phyloP scores from a whole-genome alignment of 2,113 vertebrate genomes.

The Chinchilla lanigera region DNA sequence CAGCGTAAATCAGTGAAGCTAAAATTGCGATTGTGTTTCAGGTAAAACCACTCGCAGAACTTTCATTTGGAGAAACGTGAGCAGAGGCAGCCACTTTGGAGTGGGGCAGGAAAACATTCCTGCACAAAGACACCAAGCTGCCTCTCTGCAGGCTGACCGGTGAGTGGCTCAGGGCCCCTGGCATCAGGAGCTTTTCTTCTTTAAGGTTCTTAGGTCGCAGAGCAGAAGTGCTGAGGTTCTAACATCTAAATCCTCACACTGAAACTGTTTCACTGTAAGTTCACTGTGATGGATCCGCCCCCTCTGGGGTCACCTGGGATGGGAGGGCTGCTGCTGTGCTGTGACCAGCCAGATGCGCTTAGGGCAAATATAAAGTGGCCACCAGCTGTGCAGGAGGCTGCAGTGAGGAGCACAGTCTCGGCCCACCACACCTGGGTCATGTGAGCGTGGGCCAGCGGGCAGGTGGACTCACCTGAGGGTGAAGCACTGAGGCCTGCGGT shows the following conservation, averaged over 20 bases:
- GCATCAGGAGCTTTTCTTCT: fast-evolving
- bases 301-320: neutral
- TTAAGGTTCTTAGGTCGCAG: fast-evolving
- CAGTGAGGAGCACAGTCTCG: fast-evolving
- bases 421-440: neutral
- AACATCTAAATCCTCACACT: neutral
- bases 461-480: conserved; percentile 91
- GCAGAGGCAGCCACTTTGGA: neutral
- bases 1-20: neutral
- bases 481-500: conserved; percentile 93
- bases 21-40: neutral
- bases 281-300: conserved; percentile 57
- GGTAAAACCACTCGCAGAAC: neutral
- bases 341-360: conserved; percentile 52
- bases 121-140: neutral
- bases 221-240: neutral
- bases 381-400: neutral
- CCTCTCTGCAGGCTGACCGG: fast-evolving
- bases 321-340: neutral
- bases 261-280: neutral
- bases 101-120: neutral
- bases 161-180: fast-evolving
- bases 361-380: neutral
- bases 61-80: neutral
- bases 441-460: too few species aligned